Base-by-base conservation (phyloP, 2,797 vertebrate species). In the Micrastur ruficollis region DNA sequence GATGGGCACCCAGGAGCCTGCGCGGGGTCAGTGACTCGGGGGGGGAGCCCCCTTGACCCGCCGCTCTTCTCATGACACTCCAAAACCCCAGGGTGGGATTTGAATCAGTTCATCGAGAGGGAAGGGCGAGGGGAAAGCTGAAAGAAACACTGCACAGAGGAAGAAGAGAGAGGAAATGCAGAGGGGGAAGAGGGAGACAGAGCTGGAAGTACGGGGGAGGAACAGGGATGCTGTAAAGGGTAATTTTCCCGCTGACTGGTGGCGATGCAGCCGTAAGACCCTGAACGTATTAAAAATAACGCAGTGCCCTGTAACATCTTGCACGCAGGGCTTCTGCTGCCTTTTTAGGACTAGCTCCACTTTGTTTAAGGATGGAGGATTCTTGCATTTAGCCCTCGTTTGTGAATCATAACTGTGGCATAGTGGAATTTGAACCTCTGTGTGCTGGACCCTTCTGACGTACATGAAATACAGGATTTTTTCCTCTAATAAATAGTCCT, bases 1-100 rank as follows among this genome's bases (percentile, higher is more conserved):
- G 55, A 7, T 10, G 53, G 78, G 42, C 7, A 14, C 11, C 3
- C 4, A 15, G 32, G 26, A 63, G 29, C 19, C 23, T 12, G 38
- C 2, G 1, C 0, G 2, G 76, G 10, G 5, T 17, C 27, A 3
- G 32, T 1, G 22, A 21, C 29, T 31, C 3, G 2, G 18, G 55
- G n/a, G 17, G 42, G 53, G 47, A 59, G 10, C 8, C 14, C 25
- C 38, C 17, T 34, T 34, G 16, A 14, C 32, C 18, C 23, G 17
- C 42, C 4, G 1, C 13, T 27, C 3, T 17, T 25, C 8, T 20
- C 72, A 19, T 3, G 12, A 8, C 25, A 14, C 32, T 34, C 2
- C 1, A 36, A 66, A 61, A 44, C 4, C n/a, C 26, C 56, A 3
- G 0, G 2, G 81, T 21, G 65, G 40, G 79, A 6, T 73, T 89